Evolutionary conservation across 2,113 vertebrate species (phyloP), one percentile per base, ranked within the genome.

Genomic region (Lethenteron camtschaticum): DNA sequence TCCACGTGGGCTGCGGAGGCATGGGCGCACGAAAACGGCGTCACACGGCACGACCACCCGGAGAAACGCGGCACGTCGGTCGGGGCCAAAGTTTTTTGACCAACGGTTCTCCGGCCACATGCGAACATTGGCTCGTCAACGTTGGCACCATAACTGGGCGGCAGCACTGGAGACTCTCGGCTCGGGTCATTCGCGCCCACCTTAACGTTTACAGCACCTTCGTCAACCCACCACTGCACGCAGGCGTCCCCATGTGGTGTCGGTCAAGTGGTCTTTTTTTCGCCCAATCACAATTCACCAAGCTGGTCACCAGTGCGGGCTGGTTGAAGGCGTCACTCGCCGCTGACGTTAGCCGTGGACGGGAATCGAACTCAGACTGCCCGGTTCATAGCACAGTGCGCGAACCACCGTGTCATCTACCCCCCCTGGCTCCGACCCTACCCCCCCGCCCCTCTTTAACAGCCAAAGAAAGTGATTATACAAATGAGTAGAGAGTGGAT

Each of bases 1-100:
- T 99, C 94, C 75, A 96, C 94, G 0, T 99, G 94, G 11, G 89
- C 94, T 99, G 77, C 11, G 79, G 57, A 14, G 76, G 76, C 68
- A 79, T 77, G 6, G 77, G 76, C 75, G 1, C 75, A 7, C 13
- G 71, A 41, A 68, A 70, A 12, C 6, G 68, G 70, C 58, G 77
- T 63, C 2, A 74, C 59, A 6, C 1, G 41, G 41, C 41, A 41
- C 41, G 4, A 6, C 41, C 41, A 41, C 41, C 41, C 41, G 6
- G 41, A 3, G 41, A 41, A 41, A 41, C 41, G 41, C 41, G 6
- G 41, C 41, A 58, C 16, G 73, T 70, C 63, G 71, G 3, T 10
- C 57, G 8, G 11, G 68, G 72, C 12, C 0, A 57, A 57, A 74
- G 73, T 71, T 68, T 16, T 66, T 2, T 71, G 10, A 1, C 41